These are phyloP conservation scores for Schizopygopsis pylzovi DNA, from an alignment of 2,797 vertebrate genomes.

Conservation along the genomic window DNA sequence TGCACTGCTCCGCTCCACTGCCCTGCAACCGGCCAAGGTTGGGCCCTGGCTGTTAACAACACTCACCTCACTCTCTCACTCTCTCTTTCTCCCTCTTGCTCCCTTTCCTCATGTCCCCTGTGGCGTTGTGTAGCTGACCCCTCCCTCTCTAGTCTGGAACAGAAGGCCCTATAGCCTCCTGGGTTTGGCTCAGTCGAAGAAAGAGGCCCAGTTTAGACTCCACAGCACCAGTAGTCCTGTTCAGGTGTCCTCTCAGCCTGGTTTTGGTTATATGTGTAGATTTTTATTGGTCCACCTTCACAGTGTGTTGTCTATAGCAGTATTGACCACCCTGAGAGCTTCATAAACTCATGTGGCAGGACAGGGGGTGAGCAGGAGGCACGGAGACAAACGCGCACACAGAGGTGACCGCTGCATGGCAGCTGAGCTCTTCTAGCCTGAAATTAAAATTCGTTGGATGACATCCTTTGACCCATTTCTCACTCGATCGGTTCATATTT, in stretches of 20 bases:
- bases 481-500: constrained; percentile 17
- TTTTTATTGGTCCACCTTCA: constrained; percentile 26
- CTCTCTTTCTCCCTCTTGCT: constrained; percentile 33
- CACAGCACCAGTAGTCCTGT: constrained; percentile 29
- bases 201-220: constrained; percentile 54
- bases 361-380: constrained; percentile 23
- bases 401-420: constrained; percentile 39
- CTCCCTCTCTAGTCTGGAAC: constrained; percentile 45
- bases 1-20: constrained; percentile 71
- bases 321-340: neutral
- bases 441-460: constrained; percentile 33
- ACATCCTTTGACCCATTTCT: constrained; percentile 41
- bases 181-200: constrained; percentile 34
- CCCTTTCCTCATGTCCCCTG: constrained; percentile 43
- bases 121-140: constrained; percentile 58
- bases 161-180: constrained; percentile 39
- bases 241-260: constrained; percentile 32
- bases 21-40: constrained; percentile 63
- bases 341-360: constrained; percentile 21
- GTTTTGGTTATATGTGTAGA: neutral
- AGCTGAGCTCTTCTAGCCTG: constrained; percentile 42
- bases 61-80: constrained; percentile 50
- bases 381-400: neutral
- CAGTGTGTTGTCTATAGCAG: constrained; percentile 1
- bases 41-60: constrained; percentile 58